A percentile compares a stretch with the other conserved stretches of the same genome.
Evolutionary conservation across 2,888 invertebrate genomes (phyloP).

Genomic region (Drosophila sordidapex): DNA sequence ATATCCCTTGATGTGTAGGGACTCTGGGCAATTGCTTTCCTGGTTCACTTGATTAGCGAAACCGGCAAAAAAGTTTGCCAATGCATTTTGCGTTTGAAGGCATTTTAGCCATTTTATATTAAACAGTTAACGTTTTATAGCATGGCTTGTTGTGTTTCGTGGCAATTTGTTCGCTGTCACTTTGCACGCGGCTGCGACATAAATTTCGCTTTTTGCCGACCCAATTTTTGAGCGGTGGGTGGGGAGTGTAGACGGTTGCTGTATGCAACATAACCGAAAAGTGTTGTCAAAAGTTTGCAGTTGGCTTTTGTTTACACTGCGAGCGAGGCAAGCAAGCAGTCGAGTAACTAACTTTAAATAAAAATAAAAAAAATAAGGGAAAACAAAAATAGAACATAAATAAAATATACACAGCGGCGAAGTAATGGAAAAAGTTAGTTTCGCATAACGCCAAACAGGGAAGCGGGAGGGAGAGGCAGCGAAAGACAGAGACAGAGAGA

Average conservation of each 20-base stretch:
- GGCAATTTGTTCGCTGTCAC: conserved; percentile 78
- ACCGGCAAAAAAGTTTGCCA: conserved; percentile 38
- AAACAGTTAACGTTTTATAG: conserved; percentile 41
- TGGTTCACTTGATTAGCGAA: conserved; percentile 56
- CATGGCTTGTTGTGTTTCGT: conserved; percentile 63
- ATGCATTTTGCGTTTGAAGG: conserved; percentile 27
- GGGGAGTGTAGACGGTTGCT: conserved; percentile 4
- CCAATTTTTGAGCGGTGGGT: conserved; percentile 51
- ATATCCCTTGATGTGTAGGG: not conserved
- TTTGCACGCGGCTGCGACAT: conserved; percentile 78
- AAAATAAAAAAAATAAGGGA: conserved; percentile 56
- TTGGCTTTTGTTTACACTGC: conserved; percentile 74
- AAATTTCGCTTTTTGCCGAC: conserved; percentile 77
- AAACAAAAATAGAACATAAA: conserved; percentile 76
- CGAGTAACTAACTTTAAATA: conserved; percentile 71
- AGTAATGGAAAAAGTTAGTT: conserved; percentile 81
- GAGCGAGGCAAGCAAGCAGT: conserved; percentile 33
- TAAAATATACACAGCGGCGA: conserved; percentile 71
- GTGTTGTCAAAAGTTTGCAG: conserved; percentile 77
- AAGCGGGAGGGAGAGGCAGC: not conserved
- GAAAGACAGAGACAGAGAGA: not conserved
- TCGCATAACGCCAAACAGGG: conserved; percentile 62
- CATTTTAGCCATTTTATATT: conserved; percentile 32
- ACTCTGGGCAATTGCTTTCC: not conserved
- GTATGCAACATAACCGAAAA: conserved; percentile 64